Evolutionary conservation across 1,140 invertebrate genomes (phyloP).

Genomic region (Tetragnatha versicolor): DNA sequence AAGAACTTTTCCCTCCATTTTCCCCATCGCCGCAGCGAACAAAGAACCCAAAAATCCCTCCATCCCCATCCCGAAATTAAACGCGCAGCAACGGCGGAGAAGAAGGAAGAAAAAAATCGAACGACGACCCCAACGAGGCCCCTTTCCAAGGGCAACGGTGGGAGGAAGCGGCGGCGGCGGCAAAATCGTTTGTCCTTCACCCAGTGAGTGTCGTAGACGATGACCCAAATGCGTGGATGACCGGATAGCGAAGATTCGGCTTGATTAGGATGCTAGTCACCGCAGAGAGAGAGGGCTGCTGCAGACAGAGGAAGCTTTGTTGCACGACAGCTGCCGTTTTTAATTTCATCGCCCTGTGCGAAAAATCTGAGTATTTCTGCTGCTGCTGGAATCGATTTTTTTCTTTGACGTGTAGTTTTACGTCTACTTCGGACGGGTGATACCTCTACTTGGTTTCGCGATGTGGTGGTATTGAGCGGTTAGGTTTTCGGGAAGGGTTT

Average conservation of each 20-base stretch:
- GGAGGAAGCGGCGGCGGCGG: background rate
- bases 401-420: too few species aligned
- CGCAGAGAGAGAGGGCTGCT: too few species aligned
- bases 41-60: background rate
- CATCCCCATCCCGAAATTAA: background rate
- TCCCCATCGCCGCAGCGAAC: background rate
- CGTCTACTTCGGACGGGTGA: too few species aligned
- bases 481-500: too few species aligned
- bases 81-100: too few species aligned
- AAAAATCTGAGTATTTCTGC: too few species aligned
- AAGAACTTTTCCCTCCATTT: too few species aligned
- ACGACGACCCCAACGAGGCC: conserved; percentile 38
- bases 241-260: conserved; percentile 9
- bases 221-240: conserved; percentile 50
- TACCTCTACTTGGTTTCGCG: too few species aligned
- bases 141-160: conserved; percentile 30
- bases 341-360: background rate
- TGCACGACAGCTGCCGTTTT: background rate
- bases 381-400: too few species aligned
- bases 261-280: conserved; percentile 16
- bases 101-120: too few species aligned
- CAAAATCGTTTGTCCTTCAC: conserved; percentile 42
- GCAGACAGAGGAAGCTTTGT: too few species aligned
- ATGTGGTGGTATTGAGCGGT: too few species aligned
- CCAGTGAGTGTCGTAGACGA: conserved; percentile 41